Percentiles rank a stretch among this genome's conserved stretches.
Evolutionary conservation across 2,888 invertebrate species (phyloP).

Genomic region (Drosophila silvestris): DNA sequence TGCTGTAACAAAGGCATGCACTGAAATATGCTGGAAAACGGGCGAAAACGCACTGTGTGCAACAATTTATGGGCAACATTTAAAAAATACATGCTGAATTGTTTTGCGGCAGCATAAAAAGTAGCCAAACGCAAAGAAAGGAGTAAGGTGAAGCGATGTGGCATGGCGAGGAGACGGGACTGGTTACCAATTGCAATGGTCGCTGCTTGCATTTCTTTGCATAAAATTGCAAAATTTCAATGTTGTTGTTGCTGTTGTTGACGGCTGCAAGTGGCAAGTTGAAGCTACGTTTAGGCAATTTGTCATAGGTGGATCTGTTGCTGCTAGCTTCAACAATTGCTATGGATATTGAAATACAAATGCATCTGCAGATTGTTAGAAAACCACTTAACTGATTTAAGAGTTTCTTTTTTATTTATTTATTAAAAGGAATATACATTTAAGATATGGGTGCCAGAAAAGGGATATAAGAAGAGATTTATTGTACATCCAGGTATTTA

Average conservation of each 20-base stretch:
- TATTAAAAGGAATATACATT: too few species aligned
- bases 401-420: too few species aligned
- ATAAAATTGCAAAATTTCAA: slow-evolving; percentile 69
- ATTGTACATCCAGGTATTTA: not conserved
- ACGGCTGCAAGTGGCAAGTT: slow-evolving; percentile 54
- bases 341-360: slow-evolving; percentile 58
- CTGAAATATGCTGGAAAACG: slow-evolving; percentile 71
- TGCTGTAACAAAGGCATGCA: slow-evolving; percentile 64
- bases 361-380: slow-evolving; percentile 34
- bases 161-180: not conserved
- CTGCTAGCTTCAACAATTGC: slow-evolving; percentile 46
- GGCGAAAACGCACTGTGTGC: slow-evolving; percentile 75
- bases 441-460: too few species aligned
- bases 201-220: slow-evolving; percentile 72
- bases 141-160: too few species aligned
- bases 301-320: slow-evolving; percentile 67
- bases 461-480: not conserved
- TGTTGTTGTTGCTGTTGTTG: slow-evolving; percentile 22
- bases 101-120: slow-evolving; percentile 78
- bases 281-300: slow-evolving; percentile 71
- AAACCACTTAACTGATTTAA: slow-evolving; percentile 5
- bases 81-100: slow-evolving; percentile 76
- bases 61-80: slow-evolving; percentile 82
- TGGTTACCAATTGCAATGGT: slow-evolving; percentile 33
- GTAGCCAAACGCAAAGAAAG: slow-evolving; percentile 54